Evolutionary conservation across 2,797 vertebrate species (phyloP), one percentile per base, ranked within the genome.

Genomic region (Salarias fasciatus): DNA sequence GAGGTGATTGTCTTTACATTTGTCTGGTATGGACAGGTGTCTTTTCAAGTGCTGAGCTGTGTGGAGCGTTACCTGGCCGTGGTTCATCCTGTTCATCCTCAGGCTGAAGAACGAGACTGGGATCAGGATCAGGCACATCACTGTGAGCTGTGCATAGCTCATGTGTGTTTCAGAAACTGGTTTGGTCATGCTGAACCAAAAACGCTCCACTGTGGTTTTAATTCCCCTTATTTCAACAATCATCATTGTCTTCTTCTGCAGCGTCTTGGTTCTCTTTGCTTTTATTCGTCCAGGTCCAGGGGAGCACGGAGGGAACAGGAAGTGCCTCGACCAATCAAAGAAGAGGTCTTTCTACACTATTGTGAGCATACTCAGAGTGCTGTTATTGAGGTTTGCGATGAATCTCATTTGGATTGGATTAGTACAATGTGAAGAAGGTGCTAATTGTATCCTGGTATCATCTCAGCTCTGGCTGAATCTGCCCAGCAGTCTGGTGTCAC

Each of bases 401-500:
- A 5, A 65, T 0, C 0, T 73, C 12, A 0, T 49, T 2, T 7
- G 55, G 3, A 18, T 44, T 3, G 13, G 14, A 5, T 5, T 7
- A n/a, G n/a, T n/a, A n/a, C n/a, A n/a, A n/a, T n/a, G n/a, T n/a
- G n/a, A n/a, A n/a, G n/a, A n/a, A n/a, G n/a, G n/a, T n/a, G n/a
- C n/a, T n/a, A 0, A n/a, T 1, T 76, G 75, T 30, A 0, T 0
- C 2, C 0, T 73, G 6, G 1, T 53, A 2, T 40, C 57, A 11
- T 1, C 2, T 3, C 57, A 2, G 0, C 0, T 68, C 0, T 43
- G 3, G 0, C 0, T 76, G 13, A 24, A 2, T 0, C 0, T 64
- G 0, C 82, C 79, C 10, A 70, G 79, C 46, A 63, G 47, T 8
- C 44, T 79, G 24, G 31, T 79, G 37, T 50, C 74, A 2, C 78